Evolutionary conservation across 1,140 invertebrate genomes (phyloP).

Genomic region (Apolygus lucorum): DNA sequence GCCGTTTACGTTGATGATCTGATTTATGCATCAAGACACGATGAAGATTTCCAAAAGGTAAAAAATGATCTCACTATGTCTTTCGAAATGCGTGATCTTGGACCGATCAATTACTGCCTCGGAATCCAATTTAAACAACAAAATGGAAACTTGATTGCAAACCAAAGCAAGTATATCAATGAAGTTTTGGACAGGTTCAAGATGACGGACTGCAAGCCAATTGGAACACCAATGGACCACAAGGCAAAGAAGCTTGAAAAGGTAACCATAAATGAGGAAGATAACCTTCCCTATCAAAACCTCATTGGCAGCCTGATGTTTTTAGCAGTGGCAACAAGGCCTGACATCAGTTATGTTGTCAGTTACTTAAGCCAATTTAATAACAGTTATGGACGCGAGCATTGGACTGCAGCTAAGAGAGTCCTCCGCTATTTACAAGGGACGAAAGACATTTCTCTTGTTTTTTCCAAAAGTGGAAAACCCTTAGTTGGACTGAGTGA

Average conservation of each 20-base stretch:
- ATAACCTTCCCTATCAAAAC: conserved; percentile 10
- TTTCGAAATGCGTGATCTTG: background rate
- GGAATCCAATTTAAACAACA: background rate
- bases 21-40: background rate
- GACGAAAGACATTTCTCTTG: background rate
- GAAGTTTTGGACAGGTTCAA: background rate
- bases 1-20: background rate
- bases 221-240: background rate
- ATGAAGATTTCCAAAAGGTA: background rate
- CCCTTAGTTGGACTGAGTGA: background rate
- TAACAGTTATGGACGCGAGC: background rate
- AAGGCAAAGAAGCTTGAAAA: too few species aligned
- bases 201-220: background rate
- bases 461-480: conserved; percentile 1
- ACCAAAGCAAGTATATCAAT: background rate
- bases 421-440: conserved; percentile 7
- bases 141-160: background rate
- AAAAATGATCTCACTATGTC: background rate
- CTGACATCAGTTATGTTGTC: conserved; percentile 4
- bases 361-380: conserved; percentile 7
- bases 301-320: conserved; percentile 3
- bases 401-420: conserved; percentile 7
- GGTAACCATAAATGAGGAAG: background rate
- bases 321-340: conserved; percentile 6
- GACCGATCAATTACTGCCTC: background rate